Evolutionary conservation across 1,140 invertebrate genomes (phyloP).

Genomic region (Pomacea maculata): DNA sequence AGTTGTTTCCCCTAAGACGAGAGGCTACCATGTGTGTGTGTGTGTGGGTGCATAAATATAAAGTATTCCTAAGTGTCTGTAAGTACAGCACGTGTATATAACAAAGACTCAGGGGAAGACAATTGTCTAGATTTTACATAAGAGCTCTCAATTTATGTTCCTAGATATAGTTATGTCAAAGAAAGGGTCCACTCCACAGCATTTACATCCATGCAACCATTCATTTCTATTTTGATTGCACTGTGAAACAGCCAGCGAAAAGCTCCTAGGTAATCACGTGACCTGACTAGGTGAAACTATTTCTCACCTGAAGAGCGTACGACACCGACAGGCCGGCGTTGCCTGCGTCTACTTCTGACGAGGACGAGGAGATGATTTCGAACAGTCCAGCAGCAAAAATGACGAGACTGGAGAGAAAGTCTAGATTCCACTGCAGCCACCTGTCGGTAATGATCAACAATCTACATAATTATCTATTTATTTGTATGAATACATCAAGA

Average conservation of each 20-base stretch:
- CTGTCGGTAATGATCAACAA: conserved; percentile 62
- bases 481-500: too few species aligned
- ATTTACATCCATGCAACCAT: too few species aligned
- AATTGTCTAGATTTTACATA: too few species aligned
- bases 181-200: too few species aligned
- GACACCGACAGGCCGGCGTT: conserved; percentile 66
- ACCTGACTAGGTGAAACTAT: too few species aligned
- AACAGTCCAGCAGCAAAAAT: conserved; percentile 69
- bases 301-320: conserved; percentile 67
- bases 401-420: conserved; percentile 75
- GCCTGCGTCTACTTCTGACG: conserved; percentile 56
- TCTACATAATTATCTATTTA: not conserved
- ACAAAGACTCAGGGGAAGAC: too few species aligned
- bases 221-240: too few species aligned
- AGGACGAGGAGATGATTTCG: conserved; percentile 51
- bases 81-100: not conserved
- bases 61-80: not conserved
- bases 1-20: too few species aligned
- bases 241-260: too few species aligned
- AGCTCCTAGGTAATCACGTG: too few species aligned
- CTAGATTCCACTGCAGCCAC: conserved; percentile 90
- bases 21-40: not conserved
- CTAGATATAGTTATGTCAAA: too few species aligned
- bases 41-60: not conserved
- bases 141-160: too few species aligned